Evolutionary conservation across 2,797 vertebrate genomes (phyloP).

Genomic region (Mastacembelus armatus): DNA sequence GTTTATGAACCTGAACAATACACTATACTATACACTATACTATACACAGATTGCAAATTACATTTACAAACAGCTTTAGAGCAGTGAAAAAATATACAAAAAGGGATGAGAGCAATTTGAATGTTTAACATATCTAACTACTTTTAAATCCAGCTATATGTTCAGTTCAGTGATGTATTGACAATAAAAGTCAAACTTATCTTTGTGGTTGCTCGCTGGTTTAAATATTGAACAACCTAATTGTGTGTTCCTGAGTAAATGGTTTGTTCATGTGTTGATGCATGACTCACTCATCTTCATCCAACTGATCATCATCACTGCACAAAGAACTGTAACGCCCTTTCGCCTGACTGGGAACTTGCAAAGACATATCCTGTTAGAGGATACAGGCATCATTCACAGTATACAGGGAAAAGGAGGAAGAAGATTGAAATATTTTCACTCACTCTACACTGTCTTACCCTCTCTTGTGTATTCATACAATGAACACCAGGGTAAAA

Average conservation of each 20-base stretch:
- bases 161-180: background rate
- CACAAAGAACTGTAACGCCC: constrained; percentile 68
- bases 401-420: background rate
- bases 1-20: too few relatives aligned
- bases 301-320: constrained; percentile 83
- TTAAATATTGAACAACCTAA: background rate
- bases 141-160: too few relatives aligned
- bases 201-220: background rate
- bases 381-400: constrained; percentile 56
- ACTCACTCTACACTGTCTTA: constrained; percentile 40
- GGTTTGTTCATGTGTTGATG: constrained; percentile 16
- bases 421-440: background rate
- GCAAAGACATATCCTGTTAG: constrained; percentile 73
- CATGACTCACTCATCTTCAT: constrained; percentile 77
- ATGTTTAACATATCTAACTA: too few relatives aligned
- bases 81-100: background rate
- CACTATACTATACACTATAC: too few relatives aligned
- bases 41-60: too few relatives aligned
- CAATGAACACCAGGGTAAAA: constrained; percentile 35
- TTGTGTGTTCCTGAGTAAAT: background rate
- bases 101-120: background rate
- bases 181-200: background rate
- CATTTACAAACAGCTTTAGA: too few relatives aligned
- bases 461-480: constrained; percentile 65
- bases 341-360: constrained; percentile 50